A percentile compares a stretch with the other conserved stretches of the same genome.
Evolutionary conservation across 2,797 vertebrate genomes (phyloP).

Genomic region (Mustela erminea): DNA sequence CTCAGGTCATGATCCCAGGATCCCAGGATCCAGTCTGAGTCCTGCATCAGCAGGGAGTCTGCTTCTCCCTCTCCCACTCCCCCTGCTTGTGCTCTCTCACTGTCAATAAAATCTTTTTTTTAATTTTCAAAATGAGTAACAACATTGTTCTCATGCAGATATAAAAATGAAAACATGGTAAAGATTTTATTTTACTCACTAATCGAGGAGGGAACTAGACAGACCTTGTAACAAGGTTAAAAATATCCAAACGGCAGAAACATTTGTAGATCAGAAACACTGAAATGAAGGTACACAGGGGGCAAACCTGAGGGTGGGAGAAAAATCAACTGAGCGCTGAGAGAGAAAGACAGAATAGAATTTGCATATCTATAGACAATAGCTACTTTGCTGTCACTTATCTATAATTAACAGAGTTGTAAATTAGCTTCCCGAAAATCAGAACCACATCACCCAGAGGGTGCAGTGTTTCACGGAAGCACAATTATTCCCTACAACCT

Average conservation of each 20-base stretch:
- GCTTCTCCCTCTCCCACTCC: too few species aligned
- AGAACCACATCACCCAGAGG: neutral
- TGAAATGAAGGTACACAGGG: neutral
- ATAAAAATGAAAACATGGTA: neutral
- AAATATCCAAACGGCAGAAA: neutral
- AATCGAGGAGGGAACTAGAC: neutral
- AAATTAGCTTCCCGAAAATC: neutral
- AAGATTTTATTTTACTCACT: neutral
- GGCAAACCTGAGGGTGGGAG: neutral
- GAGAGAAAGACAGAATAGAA: neutral
- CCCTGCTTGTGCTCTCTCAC: too few species aligned
- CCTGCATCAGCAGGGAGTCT: too few species aligned
- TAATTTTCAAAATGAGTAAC: neutral
- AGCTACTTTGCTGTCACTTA: neutral
- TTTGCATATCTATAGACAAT: neutral
- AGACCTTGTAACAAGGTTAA: neutral
- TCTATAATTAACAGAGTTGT: neutral
- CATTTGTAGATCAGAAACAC: neutral
- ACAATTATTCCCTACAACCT: neutral
- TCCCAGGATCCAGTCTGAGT: too few species aligned
- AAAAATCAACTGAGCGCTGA: neutral
- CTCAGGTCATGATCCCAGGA: too few species aligned
- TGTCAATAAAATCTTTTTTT: too few species aligned
- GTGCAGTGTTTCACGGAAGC: neutral
- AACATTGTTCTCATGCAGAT: neutral